Evolutionary conservation across 2,797 vertebrate species (phyloP).

Genomic region (Tamandua tetradactyla): DNA sequence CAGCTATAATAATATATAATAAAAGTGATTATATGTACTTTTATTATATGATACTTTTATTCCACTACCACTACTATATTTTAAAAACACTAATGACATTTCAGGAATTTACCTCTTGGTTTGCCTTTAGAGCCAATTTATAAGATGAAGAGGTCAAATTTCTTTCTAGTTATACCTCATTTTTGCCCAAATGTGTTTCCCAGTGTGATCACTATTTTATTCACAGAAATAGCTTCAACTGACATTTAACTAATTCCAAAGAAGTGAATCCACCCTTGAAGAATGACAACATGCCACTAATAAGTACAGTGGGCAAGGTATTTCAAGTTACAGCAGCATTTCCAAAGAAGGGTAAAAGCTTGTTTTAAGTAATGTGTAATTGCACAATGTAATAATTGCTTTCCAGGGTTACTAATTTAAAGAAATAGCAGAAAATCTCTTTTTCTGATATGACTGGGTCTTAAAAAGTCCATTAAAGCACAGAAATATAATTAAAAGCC

Average conservation of each 20-base stretch:
- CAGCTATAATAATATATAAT: too few species aligned
- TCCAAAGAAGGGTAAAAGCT: constrained; percentile 15
- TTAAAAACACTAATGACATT: constrained; percentile 34
- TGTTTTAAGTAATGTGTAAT: background rate
- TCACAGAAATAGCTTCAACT: constrained; percentile 47
- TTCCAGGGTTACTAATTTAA: constrained; percentile 33
- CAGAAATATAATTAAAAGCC: background rate
- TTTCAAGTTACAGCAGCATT: constrained; percentile 42
- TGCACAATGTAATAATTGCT: background rate
- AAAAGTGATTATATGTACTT: too few species aligned
- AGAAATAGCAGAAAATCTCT: background rate
- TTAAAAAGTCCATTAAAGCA: background rate
- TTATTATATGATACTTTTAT: background rate
- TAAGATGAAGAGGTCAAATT: constrained; percentile 63
- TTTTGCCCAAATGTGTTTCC: constrained; percentile 54
- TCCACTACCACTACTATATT: background rate
- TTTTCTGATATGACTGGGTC: background rate
- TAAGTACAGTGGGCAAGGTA: constrained; percentile 17
- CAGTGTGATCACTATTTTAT: constrained; percentile 47
- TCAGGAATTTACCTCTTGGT: constrained; percentile 14
- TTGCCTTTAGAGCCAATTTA: constrained; percentile 50
- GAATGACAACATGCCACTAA: constrained; percentile 41
- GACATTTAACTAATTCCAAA: constrained; percentile 58
- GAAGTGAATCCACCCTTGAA: constrained; percentile 35
- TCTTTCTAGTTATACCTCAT: constrained; percentile 6